Evolutionary conservation across 1,140 invertebrate species (phyloP).

Genomic region (Bemisia tabaci): DNA sequence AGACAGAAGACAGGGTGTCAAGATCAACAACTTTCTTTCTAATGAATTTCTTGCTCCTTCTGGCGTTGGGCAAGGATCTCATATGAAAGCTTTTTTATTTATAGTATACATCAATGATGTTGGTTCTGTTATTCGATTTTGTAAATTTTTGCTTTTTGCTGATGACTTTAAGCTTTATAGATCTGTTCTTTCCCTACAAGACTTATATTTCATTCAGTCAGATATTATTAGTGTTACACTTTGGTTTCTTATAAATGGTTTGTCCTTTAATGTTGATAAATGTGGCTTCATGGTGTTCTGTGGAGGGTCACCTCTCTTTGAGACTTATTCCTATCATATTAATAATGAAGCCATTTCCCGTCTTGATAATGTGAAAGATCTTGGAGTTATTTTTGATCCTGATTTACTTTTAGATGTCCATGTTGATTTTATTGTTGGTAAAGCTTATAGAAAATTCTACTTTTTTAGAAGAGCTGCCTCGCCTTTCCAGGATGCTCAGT

Average conservation of each 20-base stretch:
- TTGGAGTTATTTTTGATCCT: background rate
- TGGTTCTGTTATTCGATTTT: background rate
- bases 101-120: background rate
- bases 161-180: background rate
- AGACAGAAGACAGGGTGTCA: constrained; percentile 1
- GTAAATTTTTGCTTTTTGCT: background rate
- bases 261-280: background rate
- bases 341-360: background rate
- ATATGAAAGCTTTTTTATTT: constrained; percentile 2
- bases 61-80: constrained; percentile 3
- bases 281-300: background rate
- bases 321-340: background rate
- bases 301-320: background rate
- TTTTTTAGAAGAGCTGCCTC: background rate
- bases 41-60: constrained; percentile 1
- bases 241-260: background rate
- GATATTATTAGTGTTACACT: background rate
- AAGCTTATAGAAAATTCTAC: background rate
- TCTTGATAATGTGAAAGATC: background rate
- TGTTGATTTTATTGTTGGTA: background rate
- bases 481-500: background rate
- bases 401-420: background rate
- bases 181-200: background rate
- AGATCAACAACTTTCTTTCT: constrained; percentile 2
- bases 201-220: background rate